Evolutionary conservation across 2,888 invertebrate genomes (phyloP), one percentile per base, ranked within the genome.

Genomic region (Syrista parreyssii): DNA sequence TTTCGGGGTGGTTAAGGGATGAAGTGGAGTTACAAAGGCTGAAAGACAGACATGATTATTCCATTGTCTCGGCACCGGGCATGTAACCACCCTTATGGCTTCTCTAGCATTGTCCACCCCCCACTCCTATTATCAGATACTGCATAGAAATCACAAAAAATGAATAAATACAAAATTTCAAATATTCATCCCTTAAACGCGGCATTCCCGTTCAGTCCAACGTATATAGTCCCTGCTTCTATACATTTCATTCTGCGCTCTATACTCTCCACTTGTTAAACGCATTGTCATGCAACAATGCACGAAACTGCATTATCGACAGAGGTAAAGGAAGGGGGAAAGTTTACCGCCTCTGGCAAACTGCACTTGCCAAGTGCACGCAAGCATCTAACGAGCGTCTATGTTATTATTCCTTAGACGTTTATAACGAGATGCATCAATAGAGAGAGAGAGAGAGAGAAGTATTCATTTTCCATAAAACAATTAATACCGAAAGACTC

Each of bases 1-100:
- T 80, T 36, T n/a, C 72, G 72, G 80, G 76, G 75, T 73, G 69
- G 40, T 0, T 23, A 36, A 12, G 69, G 32, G 32, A 32, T 3
- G 71, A 33, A 31, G 71, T 15, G 12, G 71, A 71, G 12, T 31
- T 23, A 71, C 71, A 71, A 71, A 71, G 71, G 71, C 71, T 71
- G 12, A 71, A 71, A 71, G 30, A 71, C 71, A 33, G 36, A 32
- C 74, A 36, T 23, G 74, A 73, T 74, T 74, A 35, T n/a, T 33
- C 35, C 74, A 74, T 74, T 74, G 74, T 74, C 33, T 36, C 23
- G 33, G 74, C 11, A 71, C 9, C 12, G 55, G 55, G 23, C 55
- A 55, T 55, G 55, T 15, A 55, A 55, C 55, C 23, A 23, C 55
- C 55, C 55, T 55, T 55, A 55, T 23, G 23, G 55, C 6, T 55